These are phyloP conservation scores for Megalonaias nervosa DNA, from an alignment of 1,140 invertebrate genomes.

Conservation along the genomic window DNA sequence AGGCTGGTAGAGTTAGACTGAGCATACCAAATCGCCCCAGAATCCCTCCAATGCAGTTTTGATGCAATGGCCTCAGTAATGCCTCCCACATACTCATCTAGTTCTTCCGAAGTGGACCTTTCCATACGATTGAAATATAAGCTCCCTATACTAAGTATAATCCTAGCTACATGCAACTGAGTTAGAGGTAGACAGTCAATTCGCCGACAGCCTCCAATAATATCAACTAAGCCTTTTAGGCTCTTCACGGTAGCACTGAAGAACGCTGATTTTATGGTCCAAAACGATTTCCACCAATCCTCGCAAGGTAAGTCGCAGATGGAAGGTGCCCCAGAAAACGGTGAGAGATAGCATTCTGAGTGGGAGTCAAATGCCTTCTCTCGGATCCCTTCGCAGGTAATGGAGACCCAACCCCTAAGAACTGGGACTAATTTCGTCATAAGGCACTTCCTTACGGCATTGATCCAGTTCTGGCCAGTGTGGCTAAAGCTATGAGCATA, in stretches of 20 bases:
- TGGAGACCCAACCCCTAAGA: background rate
- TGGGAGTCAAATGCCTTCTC: slow-evolving; percentile 8
- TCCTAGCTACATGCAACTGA: background rate
- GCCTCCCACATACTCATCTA: background rate
- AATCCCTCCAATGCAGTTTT: too few species aligned
- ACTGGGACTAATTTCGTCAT: slow-evolving; percentile 16
- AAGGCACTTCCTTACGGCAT: slow-evolving; percentile 24
- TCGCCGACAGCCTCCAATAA: background rate
- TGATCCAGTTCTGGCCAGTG: slow-evolving; percentile 24
- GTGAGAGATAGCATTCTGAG: slow-evolving; percentile 7
- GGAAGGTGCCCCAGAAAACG: background rate
- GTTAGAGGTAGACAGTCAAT: background rate
- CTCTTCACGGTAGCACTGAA: background rate
- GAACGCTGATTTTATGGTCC: slow-evolving; percentile 8
- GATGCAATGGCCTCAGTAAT: too few species aligned
- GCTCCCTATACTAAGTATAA: background rate
- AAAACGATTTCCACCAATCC: slow-evolving; percentile 5
- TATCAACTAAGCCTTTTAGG: background rate
- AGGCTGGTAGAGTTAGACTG: background rate
- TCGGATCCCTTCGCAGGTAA: slow-evolving; percentile 9
- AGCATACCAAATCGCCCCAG: background rate
- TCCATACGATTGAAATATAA: background rate
- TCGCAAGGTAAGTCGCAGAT: slow-evolving; percentile 8
- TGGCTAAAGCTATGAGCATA: slow-evolving; percentile 3
- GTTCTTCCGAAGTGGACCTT: background rate